Percentiles rank a stretch among this genome's conserved stretches.
phyloP scores from a whole-genome alignment of 2,888 invertebrate species.

The Heteromyza rotundicornis region DNA sequence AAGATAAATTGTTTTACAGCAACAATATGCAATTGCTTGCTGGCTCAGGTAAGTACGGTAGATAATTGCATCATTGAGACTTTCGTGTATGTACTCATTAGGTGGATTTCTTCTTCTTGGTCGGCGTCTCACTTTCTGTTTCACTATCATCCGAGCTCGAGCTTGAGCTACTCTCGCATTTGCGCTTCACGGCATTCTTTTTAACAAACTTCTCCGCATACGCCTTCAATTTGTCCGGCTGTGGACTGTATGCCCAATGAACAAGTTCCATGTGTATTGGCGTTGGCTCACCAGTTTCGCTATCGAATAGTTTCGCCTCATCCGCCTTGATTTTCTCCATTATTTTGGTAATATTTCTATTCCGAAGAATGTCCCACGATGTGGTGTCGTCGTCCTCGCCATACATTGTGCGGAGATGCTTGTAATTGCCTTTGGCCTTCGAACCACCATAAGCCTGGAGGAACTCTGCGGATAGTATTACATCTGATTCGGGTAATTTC shows the following conservation, averaged over 20 bases:
- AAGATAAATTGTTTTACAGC: no score
- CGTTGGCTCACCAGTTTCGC: slow-evolving; percentile 71
- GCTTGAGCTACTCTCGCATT: slow-evolving; percentile 47
- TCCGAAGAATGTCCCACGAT: slow-evolving; percentile 80
- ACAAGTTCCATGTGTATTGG: slow-evolving; percentile 72
- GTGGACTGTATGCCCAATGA: slow-evolving; percentile 79
- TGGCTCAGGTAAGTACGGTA: no score
- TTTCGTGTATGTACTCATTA: no score
- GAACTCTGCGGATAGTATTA: slow-evolving; percentile 66
- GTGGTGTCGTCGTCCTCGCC: slow-evolving; percentile 65
- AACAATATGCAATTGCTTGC: no score
- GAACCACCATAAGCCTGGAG: slow-evolving; percentile 74
- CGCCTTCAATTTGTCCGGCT: slow-evolving; percentile 72
- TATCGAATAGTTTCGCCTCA: slow-evolving; percentile 69
- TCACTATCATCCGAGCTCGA: slow-evolving; percentile 17
- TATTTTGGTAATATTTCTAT: slow-evolving; percentile 68
- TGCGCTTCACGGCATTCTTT: slow-evolving; percentile 58
- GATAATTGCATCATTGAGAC: no score
- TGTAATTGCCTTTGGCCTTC: slow-evolving; percentile 66
- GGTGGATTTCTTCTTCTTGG: slow-evolving; percentile 41
- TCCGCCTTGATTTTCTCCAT: slow-evolving; percentile 68
- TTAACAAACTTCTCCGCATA: slow-evolving; percentile 57
- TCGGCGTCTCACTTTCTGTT: slow-evolving; percentile 32
- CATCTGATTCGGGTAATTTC: slow-evolving; percentile 67
- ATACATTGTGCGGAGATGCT: slow-evolving; percentile 72